A percentile compares a stretch with the other conserved stretches of the same genome.
These are phyloP conservation scores for Tipula vernalis DNA, from an alignment of 2,888 invertebrate genomes.

Conservation along the genomic window DNA sequence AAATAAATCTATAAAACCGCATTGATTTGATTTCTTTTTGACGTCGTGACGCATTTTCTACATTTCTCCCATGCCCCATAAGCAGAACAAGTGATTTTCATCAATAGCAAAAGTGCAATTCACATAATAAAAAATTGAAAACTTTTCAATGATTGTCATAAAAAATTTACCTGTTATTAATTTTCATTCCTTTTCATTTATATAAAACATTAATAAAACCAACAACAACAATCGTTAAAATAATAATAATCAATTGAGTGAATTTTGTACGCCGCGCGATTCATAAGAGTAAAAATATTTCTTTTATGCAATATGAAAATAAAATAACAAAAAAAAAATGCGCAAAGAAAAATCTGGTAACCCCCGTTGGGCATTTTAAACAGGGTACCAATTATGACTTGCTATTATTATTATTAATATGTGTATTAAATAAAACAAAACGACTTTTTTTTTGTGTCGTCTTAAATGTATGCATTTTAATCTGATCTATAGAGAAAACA, in stretches of 20 bases:
- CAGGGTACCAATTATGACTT: slow-evolving; percentile 4
- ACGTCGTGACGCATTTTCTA: neutral
- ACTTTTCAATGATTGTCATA: neutral
- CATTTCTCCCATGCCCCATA: neutral
- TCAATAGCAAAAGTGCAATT: neutral
- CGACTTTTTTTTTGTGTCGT: neutral
- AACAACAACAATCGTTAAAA: neutral
- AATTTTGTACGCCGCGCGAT: neutral
- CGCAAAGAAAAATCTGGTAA: neutral
- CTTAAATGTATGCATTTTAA: neutral
- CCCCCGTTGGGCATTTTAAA: neutral
- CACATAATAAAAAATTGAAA: slow-evolving; percentile 4
- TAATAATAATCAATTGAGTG: neutral
- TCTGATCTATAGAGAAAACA: neutral
- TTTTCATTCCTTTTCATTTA: neutral
- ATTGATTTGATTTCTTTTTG: neutral
- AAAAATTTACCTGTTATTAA: slow-evolving; percentile 4
- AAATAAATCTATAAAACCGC: neutral
- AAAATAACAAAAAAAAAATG: neutral
- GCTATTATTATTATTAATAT: neutral
- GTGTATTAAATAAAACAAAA: neutral
- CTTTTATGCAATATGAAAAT: neutral
- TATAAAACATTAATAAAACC: neutral
- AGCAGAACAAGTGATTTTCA: neutral
- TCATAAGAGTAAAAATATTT: neutral